These are phyloP conservation scores for Scomberomorus guttatus DNA, from an alignment of 2,797 vertebrate genomes.

Conservation along the genomic window DNA sequence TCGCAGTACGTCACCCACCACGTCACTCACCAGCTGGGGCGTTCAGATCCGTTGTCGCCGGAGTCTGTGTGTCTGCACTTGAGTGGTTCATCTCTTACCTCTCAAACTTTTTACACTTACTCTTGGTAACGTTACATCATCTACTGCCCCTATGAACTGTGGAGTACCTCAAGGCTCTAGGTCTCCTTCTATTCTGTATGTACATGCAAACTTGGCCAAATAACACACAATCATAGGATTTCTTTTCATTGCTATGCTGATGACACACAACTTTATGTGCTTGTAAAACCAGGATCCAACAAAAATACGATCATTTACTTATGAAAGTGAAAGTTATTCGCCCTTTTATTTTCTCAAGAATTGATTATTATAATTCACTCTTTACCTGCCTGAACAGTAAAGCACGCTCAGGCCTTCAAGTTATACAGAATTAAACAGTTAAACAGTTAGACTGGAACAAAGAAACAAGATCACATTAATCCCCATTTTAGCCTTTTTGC, in stretches of 20 bases:
- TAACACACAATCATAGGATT: background rate
- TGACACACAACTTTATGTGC: background rate
- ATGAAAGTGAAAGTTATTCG: no score
- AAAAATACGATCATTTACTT: no score
- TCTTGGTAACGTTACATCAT: background rate
- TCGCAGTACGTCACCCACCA: no score
- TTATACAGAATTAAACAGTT: no score
- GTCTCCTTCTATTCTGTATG: background rate
- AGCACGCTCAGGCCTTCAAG: background rate
- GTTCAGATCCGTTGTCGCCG: no score
- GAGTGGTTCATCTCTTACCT: no score
- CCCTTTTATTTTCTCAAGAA: background rate
- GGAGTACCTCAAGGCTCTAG: constrained; percentile 15
- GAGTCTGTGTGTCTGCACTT: no score
- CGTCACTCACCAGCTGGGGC: no score
- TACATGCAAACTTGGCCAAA: background rate
- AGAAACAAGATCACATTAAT: background rate
- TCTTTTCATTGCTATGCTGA: background rate
- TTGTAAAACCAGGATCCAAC: no score
- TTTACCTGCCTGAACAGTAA: background rate
- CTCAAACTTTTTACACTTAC: background rate
- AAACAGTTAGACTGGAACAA: background rate
- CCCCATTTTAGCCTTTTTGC: background rate
- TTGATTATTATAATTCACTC: background rate
- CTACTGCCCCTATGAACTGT: background rate